Evolutionary conservation across 2,113 vertebrate species (phyloP), one percentile per base, ranked within the genome.

Genomic region (Antechinus flavipes): DNA sequence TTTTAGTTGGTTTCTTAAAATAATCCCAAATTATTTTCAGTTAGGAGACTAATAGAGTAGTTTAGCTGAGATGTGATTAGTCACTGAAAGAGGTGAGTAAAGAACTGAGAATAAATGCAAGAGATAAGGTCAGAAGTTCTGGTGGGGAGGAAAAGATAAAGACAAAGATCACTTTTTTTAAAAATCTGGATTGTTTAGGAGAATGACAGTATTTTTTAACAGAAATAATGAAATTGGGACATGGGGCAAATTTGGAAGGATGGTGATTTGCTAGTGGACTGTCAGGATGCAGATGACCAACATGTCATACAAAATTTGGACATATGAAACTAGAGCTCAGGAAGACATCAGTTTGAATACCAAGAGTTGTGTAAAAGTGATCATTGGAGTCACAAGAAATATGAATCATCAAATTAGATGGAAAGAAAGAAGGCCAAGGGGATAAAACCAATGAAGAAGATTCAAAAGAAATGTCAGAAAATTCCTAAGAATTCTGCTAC

Each of bases 71-170:
- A 54, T 27, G 23, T 54, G n/a, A 93, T 0, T 76, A 92, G 19
- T n/a, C 0, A 0, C 24, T 54, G 25, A 50, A 52, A 91, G 46
- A 24, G 50, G 0, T 46, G 30, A 93, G 0, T 47, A 10, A 0
- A 16, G 26, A 49, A 84, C 19, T 90, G 7, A 24, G 35, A 22
- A 9, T 2, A 2, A 5, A 42, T 0, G 27, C 16, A 93, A 46
- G 0, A 35, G 0, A 55, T 2, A 47, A 27, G 11, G 53, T 30
- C 2, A 94, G 56, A 23, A 30, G 16, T 76, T 76, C 1, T 19
- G 42, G n/a, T 84, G 19, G 2, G 19, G 16, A 42, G 35, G n/a
- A 84, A 9, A 84, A n/a, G 68, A 7, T 19, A 42, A 5, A 76
- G 16, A 42, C 68, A 84, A 42, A 76, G 61, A 76, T 76, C 16